Evolutionary conservation across 2,888 invertebrate genomes (phyloP).

Genomic region (Drosophila paramelanica): DNA sequence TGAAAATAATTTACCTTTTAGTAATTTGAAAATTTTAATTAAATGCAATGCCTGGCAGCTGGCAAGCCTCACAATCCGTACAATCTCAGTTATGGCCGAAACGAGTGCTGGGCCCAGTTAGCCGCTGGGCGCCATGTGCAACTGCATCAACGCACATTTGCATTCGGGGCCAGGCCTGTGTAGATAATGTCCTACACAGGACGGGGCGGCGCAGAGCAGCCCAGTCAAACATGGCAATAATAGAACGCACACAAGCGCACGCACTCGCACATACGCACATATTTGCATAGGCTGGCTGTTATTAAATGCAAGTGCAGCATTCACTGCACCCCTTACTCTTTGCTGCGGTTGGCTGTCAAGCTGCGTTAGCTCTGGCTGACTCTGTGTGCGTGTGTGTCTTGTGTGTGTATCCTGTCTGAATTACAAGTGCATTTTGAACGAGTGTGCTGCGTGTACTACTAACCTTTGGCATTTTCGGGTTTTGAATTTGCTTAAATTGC

Average conservation of each 20-base stretch:
- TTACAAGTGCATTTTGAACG: slow-evolving; percentile 60
- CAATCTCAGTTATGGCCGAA: slow-evolving; percentile 37
- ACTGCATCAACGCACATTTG: slow-evolving; percentile 37
- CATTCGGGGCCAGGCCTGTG: slow-evolving; percentile 28
- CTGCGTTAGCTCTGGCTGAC: slow-evolving; percentile 20
- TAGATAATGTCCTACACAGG: slow-evolving; percentile 41
- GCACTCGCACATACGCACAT: slow-evolving; percentile 9
- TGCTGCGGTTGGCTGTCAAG: slow-evolving; percentile 15
- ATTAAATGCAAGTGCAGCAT: slow-evolving; percentile 72
- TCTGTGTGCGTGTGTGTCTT: slow-evolving; percentile 11
- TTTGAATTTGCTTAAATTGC: slow-evolving; percentile 74
- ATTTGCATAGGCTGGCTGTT: slow-evolving; percentile 36
- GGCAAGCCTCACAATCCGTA: slow-evolving; percentile 22
- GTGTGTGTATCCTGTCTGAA: slow-evolving; percentile 48
- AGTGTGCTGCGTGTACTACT: slow-evolving; percentile 61
- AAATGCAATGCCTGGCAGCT: slow-evolving; percentile 58
- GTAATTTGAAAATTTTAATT: slow-evolving; percentile 74
- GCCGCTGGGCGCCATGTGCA: slow-evolving; percentile 25
- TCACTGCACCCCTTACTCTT: slow-evolving; percentile 1
- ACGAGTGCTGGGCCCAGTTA: slow-evolving; percentile 5
- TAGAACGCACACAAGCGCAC: slow-evolving; percentile 22
- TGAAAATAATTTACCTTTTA: slow-evolving; percentile 64
- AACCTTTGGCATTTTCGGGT: slow-evolving; percentile 70
- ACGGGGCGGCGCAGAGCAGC: slow-evolving; percentile 23
- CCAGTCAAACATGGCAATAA: slow-evolving; percentile 44